Percentiles rank a stretch among this genome's conserved stretches.
phyloP scores from a whole-genome alignment of 2,888 invertebrate genomes.

The Rhyacophila evoluta region DNA sequence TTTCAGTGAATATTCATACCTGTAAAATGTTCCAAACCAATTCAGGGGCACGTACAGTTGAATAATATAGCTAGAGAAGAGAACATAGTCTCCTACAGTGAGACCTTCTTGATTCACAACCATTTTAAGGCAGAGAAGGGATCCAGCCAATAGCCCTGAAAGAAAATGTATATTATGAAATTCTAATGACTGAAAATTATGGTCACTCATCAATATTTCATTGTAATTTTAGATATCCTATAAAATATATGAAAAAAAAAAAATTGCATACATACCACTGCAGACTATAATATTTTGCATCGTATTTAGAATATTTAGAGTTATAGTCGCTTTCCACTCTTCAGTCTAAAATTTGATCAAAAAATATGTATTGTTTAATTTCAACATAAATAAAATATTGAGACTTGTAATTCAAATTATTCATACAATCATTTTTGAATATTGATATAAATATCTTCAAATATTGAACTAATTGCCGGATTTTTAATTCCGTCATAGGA shows the following conservation, averaged over 20 bases:
- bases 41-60: slow-evolving; percentile 96
- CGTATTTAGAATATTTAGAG: slow-evolving; percentile 91
- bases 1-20: slow-evolving; percentile 68
- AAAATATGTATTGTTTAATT: no score
- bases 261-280: slow-evolving; percentile 62
- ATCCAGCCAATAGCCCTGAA: slow-evolving; percentile 85
- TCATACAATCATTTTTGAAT: no score
- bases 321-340: slow-evolving; percentile 89
- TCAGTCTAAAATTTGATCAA: slow-evolving; percentile 82
- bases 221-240: background rate
- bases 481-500: no score
- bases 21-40: slow-evolving; percentile 98
- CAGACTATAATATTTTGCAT: slow-evolving; percentile 93
- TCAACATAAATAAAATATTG: no score
- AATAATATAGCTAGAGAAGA: slow-evolving; percentile 94
- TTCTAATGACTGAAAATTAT: no score
- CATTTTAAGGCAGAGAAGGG: slow-evolving; percentile 89
- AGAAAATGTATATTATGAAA: no score
- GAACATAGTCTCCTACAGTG: slow-evolving; percentile 95
- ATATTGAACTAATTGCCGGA: no score
- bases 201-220: no score
- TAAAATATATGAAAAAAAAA: slow-evolving; percentile 3
- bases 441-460: no score
- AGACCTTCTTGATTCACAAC: slow-evolving; percentile 78
- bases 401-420: no score